phyloP scores from a whole-genome alignment of 2,888 invertebrate species.

The Phortica magna region DNA sequence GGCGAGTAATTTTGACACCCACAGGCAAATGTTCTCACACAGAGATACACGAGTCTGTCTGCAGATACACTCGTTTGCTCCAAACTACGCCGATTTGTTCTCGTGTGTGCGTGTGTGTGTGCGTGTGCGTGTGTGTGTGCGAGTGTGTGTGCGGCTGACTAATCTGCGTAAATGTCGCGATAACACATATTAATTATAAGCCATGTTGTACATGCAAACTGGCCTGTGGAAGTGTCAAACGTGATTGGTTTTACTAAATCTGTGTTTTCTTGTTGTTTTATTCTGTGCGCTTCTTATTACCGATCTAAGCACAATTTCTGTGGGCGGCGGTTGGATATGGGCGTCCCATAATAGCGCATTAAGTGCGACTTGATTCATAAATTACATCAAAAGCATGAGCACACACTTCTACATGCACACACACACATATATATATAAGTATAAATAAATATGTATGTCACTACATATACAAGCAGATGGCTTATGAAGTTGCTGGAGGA shows the following conservation, averaged over 20 bases:
- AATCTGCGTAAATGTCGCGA: constrained; percentile 12
- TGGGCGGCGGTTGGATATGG: neutral
- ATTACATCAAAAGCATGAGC: constrained; percentile 9
- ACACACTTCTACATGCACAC: neutral
- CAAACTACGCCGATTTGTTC: too few relatives aligned
- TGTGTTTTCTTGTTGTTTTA: neutral
- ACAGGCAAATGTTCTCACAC: neutral
- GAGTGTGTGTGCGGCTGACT: constrained; percentile 40
- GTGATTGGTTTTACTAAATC: constrained; percentile 43
- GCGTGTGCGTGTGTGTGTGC: constrained; percentile 52
- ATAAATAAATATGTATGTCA: too few relatives aligned
- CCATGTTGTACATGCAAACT: constrained; percentile 37
- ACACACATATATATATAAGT: too few relatives aligned
- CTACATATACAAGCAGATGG: too few relatives aligned
- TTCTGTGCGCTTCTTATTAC: neutral
- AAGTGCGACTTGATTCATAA: constrained; percentile 21
- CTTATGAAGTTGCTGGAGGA: too few relatives aligned
- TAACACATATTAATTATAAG: constrained; percentile 50
- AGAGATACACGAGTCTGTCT: neutral
- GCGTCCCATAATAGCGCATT: constrained; percentile 3
- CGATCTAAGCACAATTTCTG: constrained; percentile 8
- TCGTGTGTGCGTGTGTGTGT: constrained; percentile 48
- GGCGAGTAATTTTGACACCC: neutral
- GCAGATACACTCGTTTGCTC: too few relatives aligned
- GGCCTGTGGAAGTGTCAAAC: neutral